Base-by-base conservation (phyloP, 2,888 invertebrate species). In the Sipunculus nudus region DNA sequence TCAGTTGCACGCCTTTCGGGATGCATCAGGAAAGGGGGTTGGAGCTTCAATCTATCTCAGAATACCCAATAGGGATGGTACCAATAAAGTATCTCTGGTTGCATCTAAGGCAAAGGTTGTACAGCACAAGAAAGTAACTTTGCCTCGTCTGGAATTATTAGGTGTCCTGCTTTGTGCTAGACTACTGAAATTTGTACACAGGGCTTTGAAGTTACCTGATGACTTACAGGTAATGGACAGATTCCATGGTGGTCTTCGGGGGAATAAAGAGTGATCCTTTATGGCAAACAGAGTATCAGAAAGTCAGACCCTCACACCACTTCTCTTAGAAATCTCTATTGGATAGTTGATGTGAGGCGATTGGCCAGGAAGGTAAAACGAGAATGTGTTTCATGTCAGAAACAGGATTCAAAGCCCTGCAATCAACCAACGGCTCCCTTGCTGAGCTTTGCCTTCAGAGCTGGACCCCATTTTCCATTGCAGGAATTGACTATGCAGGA, bases 11-110 rank as follows among this genome's bases (percentile, higher is more conserved):
- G 63, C 53, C 26, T 75, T 72, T 46, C 62, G 56, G 23, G 72
- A 76, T 49, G 71, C 74, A 3, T 69, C 68, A 23, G 48, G 52
- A 39, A 49, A 55, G 35, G 73, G 61, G 1, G 75, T 70, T 46
- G 60, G 68, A 10, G 63, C 69, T 0, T 50, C 45, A 19, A 56
- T 70, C 10, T 74, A 72, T 50, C 25, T 70, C 1, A 16, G 56
- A 2, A 8, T 21, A 6, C 13, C 21, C 13, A 3, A n/a, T 3
- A 21, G 21, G 19, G 25, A 47, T 29, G 55, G 49, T 19, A 13
- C n/a, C n/a, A 19, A 26, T 1, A n/a, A 41, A 10, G 40, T 31
- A 13, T 48, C 55, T 10, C 48, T 60, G 19, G 49, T 60, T 1
- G 49, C 56, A 29, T 25, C 58, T 3, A 72, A 71, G 59, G 54